Evolutionary conservation across 2,113 vertebrate species (phyloP).

Genomic region (Pogona vitticeps): DNA sequence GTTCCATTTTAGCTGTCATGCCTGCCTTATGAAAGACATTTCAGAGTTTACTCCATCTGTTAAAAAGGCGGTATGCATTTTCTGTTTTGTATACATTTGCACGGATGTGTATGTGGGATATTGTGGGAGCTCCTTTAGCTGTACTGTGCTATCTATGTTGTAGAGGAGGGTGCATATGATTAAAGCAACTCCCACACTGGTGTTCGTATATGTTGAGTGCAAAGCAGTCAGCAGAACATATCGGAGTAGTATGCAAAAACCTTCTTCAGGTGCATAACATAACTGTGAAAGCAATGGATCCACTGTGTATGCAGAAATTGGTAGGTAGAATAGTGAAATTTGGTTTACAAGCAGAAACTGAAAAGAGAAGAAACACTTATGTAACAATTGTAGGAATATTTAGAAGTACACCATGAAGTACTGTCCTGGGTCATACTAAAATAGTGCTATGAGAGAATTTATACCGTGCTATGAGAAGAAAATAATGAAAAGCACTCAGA

Average conservation of each 20-base stretch:
- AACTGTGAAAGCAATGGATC: neutral
- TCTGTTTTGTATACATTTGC: neutral
- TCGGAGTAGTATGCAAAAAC: neutral
- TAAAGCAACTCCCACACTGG: neutral
- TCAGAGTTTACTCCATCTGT: neutral
- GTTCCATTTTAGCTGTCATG: neutral
- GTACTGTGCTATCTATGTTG: neutral
- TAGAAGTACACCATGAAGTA: neutral
- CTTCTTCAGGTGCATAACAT: neutral
- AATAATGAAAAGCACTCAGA: neutral
- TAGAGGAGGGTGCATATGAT: neutral
- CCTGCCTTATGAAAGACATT: neutral
- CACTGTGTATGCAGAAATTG: neutral
- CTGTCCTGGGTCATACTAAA: no score
- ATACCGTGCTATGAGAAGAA: neutral
- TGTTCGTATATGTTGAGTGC: neutral
- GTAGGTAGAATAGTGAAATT: neutral
- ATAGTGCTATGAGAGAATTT: neutral
- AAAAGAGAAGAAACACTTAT: neutral
- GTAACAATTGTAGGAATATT: neutral
- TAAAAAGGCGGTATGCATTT: neutral
- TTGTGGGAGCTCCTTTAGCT: neutral
- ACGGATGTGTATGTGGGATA: neutral
- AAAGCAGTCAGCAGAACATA: neutral
- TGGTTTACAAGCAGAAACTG: neutral